These are phyloP conservation scores for Anthopleura xanthogrammica DNA, from an alignment of 92 coral and sea anemone genomes.

Conservation along the genomic window DNA sequence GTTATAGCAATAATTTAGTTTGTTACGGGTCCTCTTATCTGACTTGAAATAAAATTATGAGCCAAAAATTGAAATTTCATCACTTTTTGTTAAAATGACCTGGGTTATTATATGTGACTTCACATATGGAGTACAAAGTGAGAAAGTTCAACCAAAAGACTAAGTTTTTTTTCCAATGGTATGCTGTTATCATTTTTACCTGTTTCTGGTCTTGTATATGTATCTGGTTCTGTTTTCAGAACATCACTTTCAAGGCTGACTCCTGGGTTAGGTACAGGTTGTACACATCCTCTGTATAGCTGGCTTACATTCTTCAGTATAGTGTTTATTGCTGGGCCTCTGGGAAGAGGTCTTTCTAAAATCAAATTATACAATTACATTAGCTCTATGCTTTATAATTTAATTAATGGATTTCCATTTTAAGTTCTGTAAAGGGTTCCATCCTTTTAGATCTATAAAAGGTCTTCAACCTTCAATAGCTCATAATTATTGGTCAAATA, in stretches of 20 bases:
- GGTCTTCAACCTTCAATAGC: too few species aligned
- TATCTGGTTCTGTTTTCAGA: not conserved
- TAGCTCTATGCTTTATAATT: too few species aligned
- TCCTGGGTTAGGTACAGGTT: slow-evolving; percentile 13
- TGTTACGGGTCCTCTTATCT: too few species aligned
- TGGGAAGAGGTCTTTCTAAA: slow-evolving; percentile 47
- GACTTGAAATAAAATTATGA: too few species aligned
- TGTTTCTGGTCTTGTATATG: not conserved
- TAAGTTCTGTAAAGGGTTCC: too few species aligned
- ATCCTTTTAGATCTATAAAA: too few species aligned
- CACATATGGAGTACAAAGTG: not conserved
- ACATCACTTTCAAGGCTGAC: slow-evolving; percentile 31
- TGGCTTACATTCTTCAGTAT: slow-evolving; percentile 53
- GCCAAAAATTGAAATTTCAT: too few species aligned
- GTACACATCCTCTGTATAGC: slow-evolving; percentile 57
- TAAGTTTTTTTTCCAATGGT: not conserved
- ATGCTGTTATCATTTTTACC: not conserved
- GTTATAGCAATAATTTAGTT: too few species aligned
- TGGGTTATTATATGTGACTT: not conserved
- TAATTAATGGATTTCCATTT: too few species aligned
- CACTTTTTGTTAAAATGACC: too few species aligned
- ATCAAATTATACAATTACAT: not conserved
- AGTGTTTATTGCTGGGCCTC: slow-evolving; percentile 41
- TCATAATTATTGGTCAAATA: too few species aligned
- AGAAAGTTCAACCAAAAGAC: not conserved